Conservation (phyloP, 2,888 invertebrate genomes). For the Neoitamus cyanurus region DNA sequence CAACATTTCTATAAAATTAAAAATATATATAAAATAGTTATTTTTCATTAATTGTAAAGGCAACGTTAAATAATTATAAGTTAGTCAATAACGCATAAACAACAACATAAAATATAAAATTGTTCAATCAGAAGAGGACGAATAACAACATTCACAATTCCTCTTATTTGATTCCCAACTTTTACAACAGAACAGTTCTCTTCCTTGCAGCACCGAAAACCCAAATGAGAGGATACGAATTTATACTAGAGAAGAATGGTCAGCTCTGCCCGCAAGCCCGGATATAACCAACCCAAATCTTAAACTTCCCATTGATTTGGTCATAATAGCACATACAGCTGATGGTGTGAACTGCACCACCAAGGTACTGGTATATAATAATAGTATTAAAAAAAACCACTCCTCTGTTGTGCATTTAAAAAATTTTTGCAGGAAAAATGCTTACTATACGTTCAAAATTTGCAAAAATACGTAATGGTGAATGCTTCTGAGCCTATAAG, state of each 20-base stretch:
- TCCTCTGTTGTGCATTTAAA: no score
- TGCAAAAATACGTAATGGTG: neutral
- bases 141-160: no score
- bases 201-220: neutral
- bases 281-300: neutral
- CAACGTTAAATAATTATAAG: no score
- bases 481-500: neutral
- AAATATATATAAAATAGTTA: no score
- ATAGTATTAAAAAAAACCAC: no score
- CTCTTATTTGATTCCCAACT: neutral
- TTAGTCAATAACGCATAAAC: no score
- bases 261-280: neutral
- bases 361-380: neutral
- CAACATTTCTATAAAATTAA: no score
- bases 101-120: no score
- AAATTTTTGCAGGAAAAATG: neutral
- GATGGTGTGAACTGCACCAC: neutral
- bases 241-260: neutral
- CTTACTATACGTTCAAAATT: neutral
- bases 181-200: neutral
- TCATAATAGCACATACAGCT: neutral
- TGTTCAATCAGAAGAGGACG: no score
- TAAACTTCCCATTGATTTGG: neutral
- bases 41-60: no score
- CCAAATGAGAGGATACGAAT: neutral